phyloP scores from a whole-genome alignment of 2,113 vertebrate genomes.

The Cochlearius cochlearius region DNA sequence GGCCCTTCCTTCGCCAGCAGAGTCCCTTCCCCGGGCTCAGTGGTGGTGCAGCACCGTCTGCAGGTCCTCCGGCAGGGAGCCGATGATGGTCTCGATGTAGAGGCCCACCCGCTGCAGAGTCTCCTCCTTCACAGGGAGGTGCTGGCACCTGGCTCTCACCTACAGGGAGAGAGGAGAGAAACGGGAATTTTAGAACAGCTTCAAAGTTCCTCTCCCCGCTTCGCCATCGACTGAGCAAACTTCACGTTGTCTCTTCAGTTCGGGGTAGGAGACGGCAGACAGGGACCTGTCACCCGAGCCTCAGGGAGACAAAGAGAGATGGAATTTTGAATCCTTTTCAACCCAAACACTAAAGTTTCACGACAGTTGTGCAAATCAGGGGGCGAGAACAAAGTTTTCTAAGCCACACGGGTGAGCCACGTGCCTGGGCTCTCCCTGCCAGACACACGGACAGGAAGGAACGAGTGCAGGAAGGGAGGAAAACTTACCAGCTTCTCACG shows the following conservation, averaged over 20 bases:
- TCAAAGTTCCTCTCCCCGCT: not conserved
- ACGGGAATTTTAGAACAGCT: not conserved
- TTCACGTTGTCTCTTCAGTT: not conserved
- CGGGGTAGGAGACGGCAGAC: not conserved
- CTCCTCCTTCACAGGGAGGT: constrained; percentile 81
- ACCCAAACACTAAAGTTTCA: fast-evolving
- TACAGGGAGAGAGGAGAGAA: not conserved
- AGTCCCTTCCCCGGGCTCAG: not conserved
- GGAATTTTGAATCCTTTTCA: not conserved
- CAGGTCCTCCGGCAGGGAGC: constrained; percentile 84
- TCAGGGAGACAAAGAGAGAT: not conserved
- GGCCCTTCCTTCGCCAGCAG: not conserved
- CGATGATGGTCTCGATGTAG: constrained; percentile 72
- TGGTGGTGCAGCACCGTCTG: constrained; percentile 79
- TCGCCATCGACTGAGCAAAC: not conserved
- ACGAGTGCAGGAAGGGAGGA: not conserved
- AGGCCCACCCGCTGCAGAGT: constrained; percentile 73
- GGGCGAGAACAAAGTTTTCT: not conserved
- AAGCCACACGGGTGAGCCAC: fast-evolving
- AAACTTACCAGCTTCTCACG: constrained; percentile 87
- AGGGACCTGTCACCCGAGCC: not conserved
- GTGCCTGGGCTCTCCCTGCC: not conserved
- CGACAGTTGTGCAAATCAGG: not conserved
- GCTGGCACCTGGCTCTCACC: constrained; percentile 79
- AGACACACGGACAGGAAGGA: not conserved